Conservation (phyloP, 1,140 invertebrate genomes). For the Popillia japonica region DNA sequence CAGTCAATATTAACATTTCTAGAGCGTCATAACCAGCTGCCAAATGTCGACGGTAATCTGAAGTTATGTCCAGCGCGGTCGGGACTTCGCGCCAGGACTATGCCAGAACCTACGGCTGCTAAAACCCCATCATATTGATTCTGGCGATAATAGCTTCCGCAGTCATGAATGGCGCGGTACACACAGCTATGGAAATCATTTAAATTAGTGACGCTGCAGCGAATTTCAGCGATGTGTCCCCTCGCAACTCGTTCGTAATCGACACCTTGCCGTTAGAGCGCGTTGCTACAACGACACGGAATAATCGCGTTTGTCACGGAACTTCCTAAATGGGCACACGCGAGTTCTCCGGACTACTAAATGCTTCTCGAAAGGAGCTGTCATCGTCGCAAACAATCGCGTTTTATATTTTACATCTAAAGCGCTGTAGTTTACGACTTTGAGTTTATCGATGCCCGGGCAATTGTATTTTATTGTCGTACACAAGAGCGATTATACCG, state of each 20-base stretch:
- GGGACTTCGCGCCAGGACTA: constrained; percentile 40
- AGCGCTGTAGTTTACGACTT: neutral
- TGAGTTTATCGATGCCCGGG: neutral
- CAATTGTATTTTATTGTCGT: neutral
- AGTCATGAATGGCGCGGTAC: constrained; percentile 19
- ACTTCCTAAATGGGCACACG: neutral
- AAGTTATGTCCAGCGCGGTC: constrained; percentile 53
- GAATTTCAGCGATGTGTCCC: constrained; percentile 19
- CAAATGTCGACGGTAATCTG: constrained; percentile 56
- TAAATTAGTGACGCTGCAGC: constrained; percentile 47
- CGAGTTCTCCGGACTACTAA: neutral
- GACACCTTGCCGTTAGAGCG: neutral
- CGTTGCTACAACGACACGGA: neutral
- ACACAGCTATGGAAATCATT: constrained; percentile 46
- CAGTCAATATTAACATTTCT: constrained; percentile 58
- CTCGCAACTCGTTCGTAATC: constrained; percentile 8
- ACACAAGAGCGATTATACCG: neutral
- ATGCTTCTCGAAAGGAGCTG: neutral
- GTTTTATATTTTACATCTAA: neutral
- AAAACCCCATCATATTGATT: constrained; percentile 44
- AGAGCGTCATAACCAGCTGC: constrained; percentile 56
- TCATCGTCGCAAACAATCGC: neutral
- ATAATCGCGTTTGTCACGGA: constrained; percentile 20
- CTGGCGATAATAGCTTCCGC: constrained; percentile 46
- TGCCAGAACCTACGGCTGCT: constrained; percentile 40